Evolutionary conservation across 2,113 vertebrate genomes (phyloP), one percentile per base, ranked within the genome.

Genomic region (Guaruba guarouba): DNA sequence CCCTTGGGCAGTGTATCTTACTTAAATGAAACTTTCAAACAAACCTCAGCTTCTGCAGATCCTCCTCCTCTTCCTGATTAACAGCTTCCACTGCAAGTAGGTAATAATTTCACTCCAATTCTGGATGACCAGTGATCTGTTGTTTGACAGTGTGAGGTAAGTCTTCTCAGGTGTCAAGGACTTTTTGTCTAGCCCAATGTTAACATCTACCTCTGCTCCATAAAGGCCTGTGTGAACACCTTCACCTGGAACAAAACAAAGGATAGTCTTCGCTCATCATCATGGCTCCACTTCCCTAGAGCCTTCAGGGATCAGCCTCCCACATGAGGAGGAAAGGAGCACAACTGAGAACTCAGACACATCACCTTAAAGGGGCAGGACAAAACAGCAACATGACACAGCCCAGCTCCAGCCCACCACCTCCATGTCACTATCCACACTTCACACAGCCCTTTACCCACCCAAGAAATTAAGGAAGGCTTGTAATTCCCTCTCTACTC

Each of bases 11-110:
- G 10, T 10, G 10, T 37, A 25, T 5, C 17, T 31, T 19, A 48
- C 7, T 23, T 10, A 43, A 70, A 85, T 9, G 1, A 18, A 55
- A 48, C 46, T 80, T 51, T 95, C 93, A 91, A 79, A 88, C 64
- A 4, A 44, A 99, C 98, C 98, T 98, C n/a, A 94, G 18, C 41
- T 98, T 98, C 75, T 96, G 95, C 81, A 81, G 77, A 24, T 98
- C 97, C 73, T 99, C 98, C 31, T 76, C 55, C 17, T 46, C 33
- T 43, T 23, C 48, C 48, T 48, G 41, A 61, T 43, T 29, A 29
- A 12, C 9, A 14, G 43, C 55, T 76, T 76, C 73, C 73, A 16
- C 57, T 35, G 57, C 33, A 61, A 35, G 22, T 17, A 22, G 66
- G 43, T 22, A 17, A 46, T 43, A 22, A 68, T 43, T 41, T 17